Base-by-base conservation (phyloP, 2,113 vertebrate genomes). In the Ameiurus melas region DNA sequence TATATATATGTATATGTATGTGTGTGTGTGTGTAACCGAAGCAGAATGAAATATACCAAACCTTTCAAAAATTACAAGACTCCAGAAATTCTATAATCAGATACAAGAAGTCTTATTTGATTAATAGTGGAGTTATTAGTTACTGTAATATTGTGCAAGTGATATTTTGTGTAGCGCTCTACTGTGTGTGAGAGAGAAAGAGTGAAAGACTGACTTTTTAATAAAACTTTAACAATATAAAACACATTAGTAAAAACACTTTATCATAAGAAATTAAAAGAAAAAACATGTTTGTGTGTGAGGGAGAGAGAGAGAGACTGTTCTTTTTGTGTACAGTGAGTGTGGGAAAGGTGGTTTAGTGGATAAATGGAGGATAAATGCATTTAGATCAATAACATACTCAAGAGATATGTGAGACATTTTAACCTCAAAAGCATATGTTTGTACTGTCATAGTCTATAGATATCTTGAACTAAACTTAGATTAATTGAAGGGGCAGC, bases 351-450 rank as follows among this genome's bases (percentile, higher is more conserved):
- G 86, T 91, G 71, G 39, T 87, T 88, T 92, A 87, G 87, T 88
- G 83, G 92, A 95, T 94, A 95, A 96, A 95, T 95, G 93, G 93
- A 92, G 94, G 90, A 93, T 94, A 96, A 96, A 95, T 95, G 94
- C 93, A 96, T 95, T 95, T 93, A 93, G 94, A 96, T 96, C 95
- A 93, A 96, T 96, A 96, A 13, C 90, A 84, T 92, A 92, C 94
- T 92, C 93, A 92, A 94, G 93, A 91, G 92, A 91, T 93, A 4
- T 25, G 71, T 68, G 66, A 92, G 92, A 92, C 22, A 77, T 77
- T 77, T 77, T 77, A 47, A 51, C 22, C 39, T 5, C 5, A 77
- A 43, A 75, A 73, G 22, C 9, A 43, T 25, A 13, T 0, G 19
- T 73, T 73, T 77, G 14, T 16, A 77, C 12, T 51, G 30, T 20